Conservation (phyloP, 2,113 vertebrate genomes). For the Tricholaema leucomelas region DNA sequence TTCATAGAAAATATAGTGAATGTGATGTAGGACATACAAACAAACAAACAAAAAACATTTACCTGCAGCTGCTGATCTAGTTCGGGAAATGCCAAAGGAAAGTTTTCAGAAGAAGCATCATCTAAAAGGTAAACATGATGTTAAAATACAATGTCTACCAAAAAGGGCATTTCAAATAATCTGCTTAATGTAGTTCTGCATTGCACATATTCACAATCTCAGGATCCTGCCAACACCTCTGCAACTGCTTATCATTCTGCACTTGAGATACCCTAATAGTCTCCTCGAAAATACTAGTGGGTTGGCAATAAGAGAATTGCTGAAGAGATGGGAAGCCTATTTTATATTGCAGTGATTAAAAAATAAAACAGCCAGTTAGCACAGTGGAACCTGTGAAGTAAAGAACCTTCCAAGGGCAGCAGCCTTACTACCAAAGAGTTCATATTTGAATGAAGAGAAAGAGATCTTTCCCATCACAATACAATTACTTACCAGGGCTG, state of each 20-base stretch:
- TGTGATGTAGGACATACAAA: not conserved
- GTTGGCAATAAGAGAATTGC: not conserved
- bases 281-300: not conserved
- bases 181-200: not conserved
- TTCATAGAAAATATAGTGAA: not conserved
- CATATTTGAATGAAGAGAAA: not conserved
- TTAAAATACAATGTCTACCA: not conserved
- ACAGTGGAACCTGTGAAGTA: not conserved
- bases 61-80: constrained; percentile 88
- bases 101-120: constrained; percentile 76
- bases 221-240: not conserved
- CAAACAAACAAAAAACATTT: not conserved
- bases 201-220: not conserved
- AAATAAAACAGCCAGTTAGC: not conserved
- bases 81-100: constrained; percentile 81
- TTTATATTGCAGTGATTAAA: not conserved
- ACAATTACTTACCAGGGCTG: not conserved
- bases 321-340: not conserved
- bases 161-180: not conserved
- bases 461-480: not conserved
- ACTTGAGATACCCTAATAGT: not conserved
- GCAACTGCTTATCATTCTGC: not conserved
- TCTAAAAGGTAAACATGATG: constrained; percentile 64
- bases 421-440: not conserved
- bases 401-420: not conserved